Evolutionary conservation across 2,113 vertebrate genomes (phyloP), one percentile per base, ranked within the genome.

Genomic region (Raja brachyura): DNA sequence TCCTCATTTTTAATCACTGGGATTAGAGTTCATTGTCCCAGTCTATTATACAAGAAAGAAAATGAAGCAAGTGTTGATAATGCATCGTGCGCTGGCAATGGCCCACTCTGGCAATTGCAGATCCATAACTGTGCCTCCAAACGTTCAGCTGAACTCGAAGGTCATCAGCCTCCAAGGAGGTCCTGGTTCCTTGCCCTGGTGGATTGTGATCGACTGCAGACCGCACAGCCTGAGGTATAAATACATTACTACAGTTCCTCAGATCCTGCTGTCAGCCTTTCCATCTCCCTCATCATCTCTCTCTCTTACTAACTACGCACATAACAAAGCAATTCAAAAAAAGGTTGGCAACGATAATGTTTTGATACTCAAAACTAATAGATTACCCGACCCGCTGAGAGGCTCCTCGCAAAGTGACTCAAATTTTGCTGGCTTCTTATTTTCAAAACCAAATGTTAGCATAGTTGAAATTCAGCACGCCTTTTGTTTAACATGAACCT

Each of bases 11-110:
- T 83, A 83, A 83, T 56, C 48, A 56, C 79, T 56, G 79, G 56
- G 56, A 56, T 83, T 56, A 83, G 22, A 2, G 20, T 54, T 56
- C 20, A 79, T 79, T 48, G 48, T 48, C 77, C 18, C 77, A 79
- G 16, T 48, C 14, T 28, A 39, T 73, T 33, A 88, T 88, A 88
- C 2, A 31, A 88, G n/a, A 31, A 86, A 86, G 10, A 9, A 11
- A n/a, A 28, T 61, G 56, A 86, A 86, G n/a, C 56, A 74, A 92
- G 20, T 74, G 90, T 39, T 92, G 90, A 92, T 73, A 92, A 74
- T 31, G 20, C 33, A 70, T 33, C 59, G 18, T 88, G n/a, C n/a
- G 31, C n/a, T 9, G 5, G 61, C 83, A 66, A 31, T 63, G 18
- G 31, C 83, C 59, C 28, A 31, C 28, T 88, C n/a, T 59, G 7